Evolutionary conservation across 2,113 vertebrate species (phyloP).

Genomic region (Tychaedon coryphoeus): DNA sequence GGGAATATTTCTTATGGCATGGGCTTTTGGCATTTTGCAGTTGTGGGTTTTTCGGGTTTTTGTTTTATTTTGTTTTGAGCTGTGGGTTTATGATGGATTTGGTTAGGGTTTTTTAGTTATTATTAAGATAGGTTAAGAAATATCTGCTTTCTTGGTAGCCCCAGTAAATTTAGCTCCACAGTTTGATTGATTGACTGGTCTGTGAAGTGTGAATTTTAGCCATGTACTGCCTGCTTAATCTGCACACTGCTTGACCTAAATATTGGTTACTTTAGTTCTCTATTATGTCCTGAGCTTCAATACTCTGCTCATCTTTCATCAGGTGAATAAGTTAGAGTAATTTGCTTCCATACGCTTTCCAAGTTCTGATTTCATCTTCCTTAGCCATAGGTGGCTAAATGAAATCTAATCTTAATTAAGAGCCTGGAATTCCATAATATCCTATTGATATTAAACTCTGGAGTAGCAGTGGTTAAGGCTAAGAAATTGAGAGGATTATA

Average conservation of each 20-base stretch:
- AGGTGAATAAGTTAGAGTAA: not conserved
- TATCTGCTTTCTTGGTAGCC: not conserved
- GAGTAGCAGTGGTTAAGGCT: not conserved
- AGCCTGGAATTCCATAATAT: not conserved
- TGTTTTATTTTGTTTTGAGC: too few species aligned
- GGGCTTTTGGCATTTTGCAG: accelerated
- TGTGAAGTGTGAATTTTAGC: not conserved
- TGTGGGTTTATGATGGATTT: not conserved
- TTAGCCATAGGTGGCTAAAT: not conserved
- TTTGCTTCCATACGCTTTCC: not conserved
- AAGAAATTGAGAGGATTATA: not conserved
- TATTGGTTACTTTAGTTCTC: not conserved
- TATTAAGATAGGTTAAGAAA: not conserved
- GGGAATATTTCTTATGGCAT: not conserved
- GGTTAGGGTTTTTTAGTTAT: too few species aligned
- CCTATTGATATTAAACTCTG: not conserved
- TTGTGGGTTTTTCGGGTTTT: accelerated
- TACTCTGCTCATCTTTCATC: not conserved
- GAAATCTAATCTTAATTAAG: not conserved
- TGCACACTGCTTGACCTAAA: not conserved
- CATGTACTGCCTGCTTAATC: not conserved
- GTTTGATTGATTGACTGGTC: not conserved
- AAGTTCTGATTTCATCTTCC: not conserved
- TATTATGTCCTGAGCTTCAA: not conserved
- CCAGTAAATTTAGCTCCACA: not conserved